Conservation (phyloP, 2,113 vertebrate genomes). For the Andinoacara biseriatus region DNA sequence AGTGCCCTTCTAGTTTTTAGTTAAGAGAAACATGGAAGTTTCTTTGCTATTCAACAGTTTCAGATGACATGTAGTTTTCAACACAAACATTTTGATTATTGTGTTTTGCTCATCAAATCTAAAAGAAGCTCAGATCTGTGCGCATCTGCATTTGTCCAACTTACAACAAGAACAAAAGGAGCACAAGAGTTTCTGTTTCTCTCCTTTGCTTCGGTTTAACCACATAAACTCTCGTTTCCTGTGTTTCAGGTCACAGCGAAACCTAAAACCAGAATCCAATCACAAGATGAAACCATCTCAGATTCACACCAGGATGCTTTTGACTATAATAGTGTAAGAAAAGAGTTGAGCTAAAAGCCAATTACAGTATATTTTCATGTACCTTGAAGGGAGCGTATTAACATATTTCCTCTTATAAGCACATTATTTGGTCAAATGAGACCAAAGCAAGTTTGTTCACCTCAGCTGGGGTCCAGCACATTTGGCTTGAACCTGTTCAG, state of each 20-base stretch:
- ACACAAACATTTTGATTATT: background rate
- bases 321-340: background rate
- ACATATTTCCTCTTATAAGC: rapidly evolving
- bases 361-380: background rate
- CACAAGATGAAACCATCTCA: background rate
- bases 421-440: rapidly evolving
- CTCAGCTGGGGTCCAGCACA: background rate
- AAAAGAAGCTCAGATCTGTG: background rate
- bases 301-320: background rate
- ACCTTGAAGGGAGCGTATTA: background rate
- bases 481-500: background rate
- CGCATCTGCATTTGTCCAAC: rapidly evolving
- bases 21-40: no score
- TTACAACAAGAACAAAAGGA: background rate
- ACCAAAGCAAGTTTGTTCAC: background rate
- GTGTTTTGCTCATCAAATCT: background rate
- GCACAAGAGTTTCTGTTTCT: rapidly evolving
- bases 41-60: background rate
- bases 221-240: background rate
- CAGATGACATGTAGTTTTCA: rapidly evolving
- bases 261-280: background rate
- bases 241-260: background rate
- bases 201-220: background rate
- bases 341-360: background rate
- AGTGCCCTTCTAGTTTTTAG: no score